Evolutionary conservation across 1,140 invertebrate species (phyloP).

Genomic region (Hetaerina americana): DNA sequence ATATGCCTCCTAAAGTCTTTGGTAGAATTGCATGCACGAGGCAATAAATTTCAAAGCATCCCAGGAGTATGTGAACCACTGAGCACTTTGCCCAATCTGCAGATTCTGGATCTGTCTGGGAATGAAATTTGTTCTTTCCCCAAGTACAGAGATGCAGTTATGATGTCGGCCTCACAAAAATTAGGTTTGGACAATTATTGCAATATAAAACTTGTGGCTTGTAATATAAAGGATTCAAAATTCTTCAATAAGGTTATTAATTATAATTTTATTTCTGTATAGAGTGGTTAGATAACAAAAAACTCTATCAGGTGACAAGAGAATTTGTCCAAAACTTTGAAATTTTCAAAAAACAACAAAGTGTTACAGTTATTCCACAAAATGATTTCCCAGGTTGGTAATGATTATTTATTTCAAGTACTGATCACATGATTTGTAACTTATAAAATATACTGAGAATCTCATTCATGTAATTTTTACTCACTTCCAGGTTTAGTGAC

Average conservation of each 20-base stretch:
- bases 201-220: not conserved
- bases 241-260: not conserved
- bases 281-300: not conserved
- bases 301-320: not conserved
- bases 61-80: slow-evolving; percentile 35
- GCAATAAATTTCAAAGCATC: slow-evolving; percentile 34
- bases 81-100: slow-evolving; percentile 34
- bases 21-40: slow-evolving; percentile 29
- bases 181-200: not conserved
- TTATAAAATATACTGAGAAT: not conserved
- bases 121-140: slow-evolving; percentile 44
- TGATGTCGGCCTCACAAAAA: slow-evolving; percentile 16
- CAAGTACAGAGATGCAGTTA: slow-evolving; percentile 48
- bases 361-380: not conserved
- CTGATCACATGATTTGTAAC: not conserved
- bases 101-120: slow-evolving; percentile 37
- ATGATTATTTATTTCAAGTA: not conserved
- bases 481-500: not conserved
- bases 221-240: not conserved
- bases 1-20: slow-evolving; percentile 30
- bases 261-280: not conserved
- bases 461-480: not conserved
- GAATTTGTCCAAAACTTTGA: not conserved
- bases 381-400: not conserved
- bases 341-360: not conserved